These are phyloP conservation scores for Pipistrellus kuhlii DNA, from an alignment of 2,797 vertebrate genomes.

Conservation along the genomic window DNA sequence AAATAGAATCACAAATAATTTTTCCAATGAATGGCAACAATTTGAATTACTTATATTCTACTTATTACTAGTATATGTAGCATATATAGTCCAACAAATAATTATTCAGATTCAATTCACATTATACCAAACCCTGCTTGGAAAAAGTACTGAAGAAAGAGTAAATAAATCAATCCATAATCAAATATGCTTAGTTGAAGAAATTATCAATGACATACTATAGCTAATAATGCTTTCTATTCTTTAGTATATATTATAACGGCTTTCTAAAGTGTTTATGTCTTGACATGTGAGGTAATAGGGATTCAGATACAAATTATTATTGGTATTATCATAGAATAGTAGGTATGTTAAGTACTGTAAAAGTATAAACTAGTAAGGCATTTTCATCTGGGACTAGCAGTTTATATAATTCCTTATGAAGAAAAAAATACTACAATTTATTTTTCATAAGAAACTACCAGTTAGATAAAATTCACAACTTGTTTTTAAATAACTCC, in stretches of 20 bases:
- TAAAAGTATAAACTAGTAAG: conserved; percentile 75
- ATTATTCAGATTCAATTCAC: not conserved
- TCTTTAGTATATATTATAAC: not conserved
- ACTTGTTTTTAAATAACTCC: conserved; percentile 83
- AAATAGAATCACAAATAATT: conserved; percentile 50
- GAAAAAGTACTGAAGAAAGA: not conserved
- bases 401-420: conserved; percentile 79
- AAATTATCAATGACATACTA: not conserved
- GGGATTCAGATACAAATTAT: not conserved
- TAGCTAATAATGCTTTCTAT: not conserved
- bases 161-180: conserved; percentile 10
- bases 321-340: not conserved
- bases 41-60: conserved; percentile 51
- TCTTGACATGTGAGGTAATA: not conserved
- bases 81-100: not conserved
- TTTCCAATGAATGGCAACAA: conserved; percentile 46
- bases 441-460: conserved; percentile 83
- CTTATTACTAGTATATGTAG: not conserved
- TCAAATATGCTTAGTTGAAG: conserved; percentile 38
- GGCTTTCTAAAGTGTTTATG: not conserved
- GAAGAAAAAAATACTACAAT: conserved; percentile 78
- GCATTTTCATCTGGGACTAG: conserved; percentile 78
- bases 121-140: not conserved
- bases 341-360: not conserved
- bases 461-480: conserved; percentile 84